Evolutionary conservation across 2,797 vertebrate species (phyloP).

Genomic region (Amphiprion clarkii): DNA sequence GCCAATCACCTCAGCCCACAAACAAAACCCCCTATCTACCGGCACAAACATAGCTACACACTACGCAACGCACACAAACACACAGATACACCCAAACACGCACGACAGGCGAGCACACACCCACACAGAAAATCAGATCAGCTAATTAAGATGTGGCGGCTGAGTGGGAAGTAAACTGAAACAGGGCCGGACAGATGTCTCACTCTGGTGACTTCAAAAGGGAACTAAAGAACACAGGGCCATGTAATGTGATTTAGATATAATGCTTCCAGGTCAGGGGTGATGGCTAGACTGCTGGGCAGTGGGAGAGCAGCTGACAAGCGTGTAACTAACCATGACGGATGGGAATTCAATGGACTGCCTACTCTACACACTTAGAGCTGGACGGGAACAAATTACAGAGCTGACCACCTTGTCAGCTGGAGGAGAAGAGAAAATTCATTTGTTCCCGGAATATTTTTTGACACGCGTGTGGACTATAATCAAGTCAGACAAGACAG

Average conservation of each 20-base stretch:
- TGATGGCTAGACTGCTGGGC: constrained; percentile 82
- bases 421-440: constrained; percentile 47
- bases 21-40: constrained; percentile 64
- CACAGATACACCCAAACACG: constrained; percentile 43
- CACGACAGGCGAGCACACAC: constrained; percentile 38
- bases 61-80: constrained; percentile 48
- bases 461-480: constrained; percentile 47
- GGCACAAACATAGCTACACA: constrained; percentile 51
- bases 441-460: constrained; percentile 52
- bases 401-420: constrained; percentile 69
- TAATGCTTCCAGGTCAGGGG: constrained; percentile 88
- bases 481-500: constrained; percentile 57
- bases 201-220: constrained; percentile 83
- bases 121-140: constrained; percentile 79
- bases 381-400: constrained; percentile 72
- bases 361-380: constrained; percentile 72
- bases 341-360: constrained; percentile 87
- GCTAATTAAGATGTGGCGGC: constrained; percentile 81
- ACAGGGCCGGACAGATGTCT: constrained; percentile 86
- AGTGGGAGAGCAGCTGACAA: constrained; percentile 85
- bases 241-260: constrained; percentile 88
- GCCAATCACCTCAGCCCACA: constrained; percentile 74
- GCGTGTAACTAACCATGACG: constrained; percentile 88
- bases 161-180: constrained; percentile 81
- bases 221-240: constrained; percentile 79